Base-by-base conservation (phyloP, 1,140 invertebrate species). In the Brachionus plicatilis region DNA sequence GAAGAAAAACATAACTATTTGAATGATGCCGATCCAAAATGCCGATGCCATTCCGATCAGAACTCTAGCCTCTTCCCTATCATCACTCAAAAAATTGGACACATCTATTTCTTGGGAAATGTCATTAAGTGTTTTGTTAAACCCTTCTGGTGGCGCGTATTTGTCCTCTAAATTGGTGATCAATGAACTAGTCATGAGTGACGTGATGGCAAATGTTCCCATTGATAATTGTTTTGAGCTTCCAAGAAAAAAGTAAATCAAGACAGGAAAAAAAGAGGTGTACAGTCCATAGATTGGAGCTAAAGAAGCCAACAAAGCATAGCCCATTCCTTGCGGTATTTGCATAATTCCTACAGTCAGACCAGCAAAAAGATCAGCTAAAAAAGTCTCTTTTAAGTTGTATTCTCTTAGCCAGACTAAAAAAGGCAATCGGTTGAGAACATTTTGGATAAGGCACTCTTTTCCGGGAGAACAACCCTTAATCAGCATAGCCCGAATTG, bases 151-250 rank as follows among this genome's bases (percentile, higher is more conserved):
- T 75, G 70, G 70, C 2, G 17, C 70, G 43, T 75, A 37, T 84
- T 60, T 65, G n/a, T 17, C 17, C 41, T 65, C 79, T 27, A 70
- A 14, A 37, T 60, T 50, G 3, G 8, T 84, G 27, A 84, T n/a
- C 43, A 29, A 24, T 8, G 41, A 14, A 53, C 27, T 27, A 75
- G 37, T 93, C 94, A 96, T 95, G 86, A 96, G 91, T 87, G 94
- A 95, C 65, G 94, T 92, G 0, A 96, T 93, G 17, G 95, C 94
- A 89, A 96, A 96, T 0, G 94, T 95, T 91, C 96, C 96, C 90
- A 97, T 94, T 1, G 96, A 97, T 17, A 95, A 92, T 87, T 98
- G 96, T 68, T 92, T 92, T 1, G 96, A 97, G 6, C 95, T 97
- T 37, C 95, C 96, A 82, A 98, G 92, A 60, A 98, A 90, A 75